Base-by-base conservation (phyloP, 2,888 invertebrate species). In the Agrilus mali region DNA sequence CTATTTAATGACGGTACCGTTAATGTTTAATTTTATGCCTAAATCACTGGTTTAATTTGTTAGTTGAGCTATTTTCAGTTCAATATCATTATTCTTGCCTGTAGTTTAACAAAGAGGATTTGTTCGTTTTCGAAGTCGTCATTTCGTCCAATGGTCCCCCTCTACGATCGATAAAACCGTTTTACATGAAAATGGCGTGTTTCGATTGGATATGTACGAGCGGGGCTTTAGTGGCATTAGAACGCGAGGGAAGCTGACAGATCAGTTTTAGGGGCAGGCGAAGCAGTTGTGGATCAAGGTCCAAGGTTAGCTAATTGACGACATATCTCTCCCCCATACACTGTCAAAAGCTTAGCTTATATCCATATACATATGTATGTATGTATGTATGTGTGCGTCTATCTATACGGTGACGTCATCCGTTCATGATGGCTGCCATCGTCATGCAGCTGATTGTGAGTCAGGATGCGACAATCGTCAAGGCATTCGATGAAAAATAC, bases 221-320 rank as follows among this genome's bases (percentile, higher is more conserved):
- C 33, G 22, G 41, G 27, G 45, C 42, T 43, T 35, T 41, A 35
- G 27, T 45, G 43, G 16, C 36, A 41, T 47, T 41, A 33, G 36
- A 47, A 42, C 34, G 20, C 33, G 45, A 46, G 48, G 48, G 45
- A 48, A 46, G 46, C 48, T 48, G 48, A 16, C 16, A 32, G 47
- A 41, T 42, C 42, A 45, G 46, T 41, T 45, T 41, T 43, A 44
- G 49, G 41, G 47, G 44, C 44, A 43, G 44, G 41, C 42, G 45
- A 48, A 43, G 50, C 45, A 45, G 46, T 44, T 43, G 42, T 42
- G 50, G 49, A 52, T 52, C 49, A 50, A 51, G 55, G 54, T 55
- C 57, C 58, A 55, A 53, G 55, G 54, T 55, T 54, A 51, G 54
- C 58, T 60, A 60, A 60, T 60, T 60, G 59, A 57, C 56, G 53